A percentile compares a stretch with the other conserved stretches of the same genome.
Evolutionary conservation across 35 echinoderm and acorn worm species (phyloP).

Genomic region (Heliocidaris erythrogramma): DNA sequence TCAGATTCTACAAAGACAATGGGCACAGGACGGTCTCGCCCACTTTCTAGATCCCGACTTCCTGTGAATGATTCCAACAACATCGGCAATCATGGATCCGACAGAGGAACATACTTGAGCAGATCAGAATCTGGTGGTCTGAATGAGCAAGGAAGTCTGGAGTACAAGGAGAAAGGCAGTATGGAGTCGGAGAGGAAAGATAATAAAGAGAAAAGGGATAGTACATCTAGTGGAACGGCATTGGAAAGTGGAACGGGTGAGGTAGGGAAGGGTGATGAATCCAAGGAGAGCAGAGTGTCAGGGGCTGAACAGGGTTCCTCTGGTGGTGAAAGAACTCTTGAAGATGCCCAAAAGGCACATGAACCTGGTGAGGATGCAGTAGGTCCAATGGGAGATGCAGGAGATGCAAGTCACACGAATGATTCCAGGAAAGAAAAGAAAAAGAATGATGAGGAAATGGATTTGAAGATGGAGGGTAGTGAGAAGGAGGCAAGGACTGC

Average conservation of each 20-base stretch:
- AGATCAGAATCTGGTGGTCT: neutral
- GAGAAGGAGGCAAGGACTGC: neutral
- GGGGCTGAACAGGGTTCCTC: neutral
- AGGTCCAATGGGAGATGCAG: neutral
- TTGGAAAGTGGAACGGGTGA: neutral
- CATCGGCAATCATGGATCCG: neutral
- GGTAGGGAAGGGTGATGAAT: neutral
- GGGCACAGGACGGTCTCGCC: neutral
- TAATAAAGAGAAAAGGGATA: neutral
- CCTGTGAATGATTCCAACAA: neutral
- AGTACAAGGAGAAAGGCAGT: slow-evolving; percentile 14
- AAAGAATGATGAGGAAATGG: neutral
- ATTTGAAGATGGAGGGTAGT: neutral
- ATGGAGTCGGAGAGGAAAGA: neutral
- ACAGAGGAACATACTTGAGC: neutral
- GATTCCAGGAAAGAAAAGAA: neutral
- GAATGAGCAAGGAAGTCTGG: neutral
- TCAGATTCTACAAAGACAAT: neutral
- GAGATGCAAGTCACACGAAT: neutral
- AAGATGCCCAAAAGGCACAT: neutral
- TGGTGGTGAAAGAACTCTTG: neutral
- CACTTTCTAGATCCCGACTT: neutral
- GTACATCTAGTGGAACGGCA: neutral
- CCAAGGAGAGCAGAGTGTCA: neutral
- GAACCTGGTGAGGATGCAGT: neutral